Percentiles rank a stretch among this genome's conserved stretches.
Evolutionary conservation across 2,113 vertebrate species (phyloP).

Genomic region (Sylvietta virens): DNA sequence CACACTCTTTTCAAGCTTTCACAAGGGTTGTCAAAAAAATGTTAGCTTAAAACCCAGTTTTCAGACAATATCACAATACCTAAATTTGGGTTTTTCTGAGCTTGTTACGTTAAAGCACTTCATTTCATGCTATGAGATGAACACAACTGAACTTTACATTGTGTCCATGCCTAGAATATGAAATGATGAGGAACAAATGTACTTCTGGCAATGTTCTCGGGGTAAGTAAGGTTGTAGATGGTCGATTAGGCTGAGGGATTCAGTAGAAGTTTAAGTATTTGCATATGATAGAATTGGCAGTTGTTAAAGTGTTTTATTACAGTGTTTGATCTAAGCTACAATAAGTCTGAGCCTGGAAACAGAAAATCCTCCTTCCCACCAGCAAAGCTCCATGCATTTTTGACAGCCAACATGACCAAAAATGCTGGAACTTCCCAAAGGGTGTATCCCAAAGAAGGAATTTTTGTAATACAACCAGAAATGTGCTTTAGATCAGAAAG

Average conservation of each 20-base stretch:
- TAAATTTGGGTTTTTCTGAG: neutral
- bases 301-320: constrained; percentile 7
- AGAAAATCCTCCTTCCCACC: neutral
- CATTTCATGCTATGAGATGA: neutral
- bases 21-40: neutral
- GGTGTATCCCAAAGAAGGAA: neutral
- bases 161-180: neutral
- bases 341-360: neutral
- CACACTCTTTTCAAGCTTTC: neutral
- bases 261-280: neutral
- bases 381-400: neutral
- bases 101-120: neutral
- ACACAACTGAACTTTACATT: neutral
- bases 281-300: neutral
- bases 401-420: constrained; percentile 30
- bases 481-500: neutral
- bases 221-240: neutral
- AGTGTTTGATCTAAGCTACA: constrained; percentile 22
- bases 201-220: neutral
- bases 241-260: neutral
- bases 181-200: neutral
- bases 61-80: neutral
- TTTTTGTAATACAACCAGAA: neutral
- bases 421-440: neutral
- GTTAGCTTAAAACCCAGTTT: neutral